phyloP scores from a whole-genome alignment of 2,888 invertebrate species.

The Conomelus anceps region DNA sequence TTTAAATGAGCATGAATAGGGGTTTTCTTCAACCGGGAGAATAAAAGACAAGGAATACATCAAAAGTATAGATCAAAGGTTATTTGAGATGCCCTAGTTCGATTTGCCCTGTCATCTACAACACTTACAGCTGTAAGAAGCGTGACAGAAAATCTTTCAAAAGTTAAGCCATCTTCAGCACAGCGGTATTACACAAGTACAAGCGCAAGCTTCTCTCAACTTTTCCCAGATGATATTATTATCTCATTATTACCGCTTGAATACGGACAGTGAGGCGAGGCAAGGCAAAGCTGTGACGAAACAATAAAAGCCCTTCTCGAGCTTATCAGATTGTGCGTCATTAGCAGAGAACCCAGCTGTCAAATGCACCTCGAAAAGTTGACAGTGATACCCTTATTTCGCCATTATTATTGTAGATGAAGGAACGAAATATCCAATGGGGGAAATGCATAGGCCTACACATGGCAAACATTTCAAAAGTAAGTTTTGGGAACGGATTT shows the following conservation, averaged over 20 bases:
- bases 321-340: neutral
- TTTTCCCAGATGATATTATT: neutral
- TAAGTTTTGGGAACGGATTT: neutral
- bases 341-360: neutral
- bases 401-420: neutral
- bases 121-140: neutral
- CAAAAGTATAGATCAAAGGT: neutral
- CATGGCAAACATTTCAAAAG: neutral
- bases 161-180: neutral
- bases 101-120: neutral
- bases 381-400: neutral
- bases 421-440: neutral
- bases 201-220: neutral
- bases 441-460: neutral
- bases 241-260: neutral
- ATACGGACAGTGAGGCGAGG: neutral
- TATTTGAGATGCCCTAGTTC: neutral
- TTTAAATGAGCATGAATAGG: too few relatives aligned
- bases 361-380: neutral
- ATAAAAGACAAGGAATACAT: neutral
- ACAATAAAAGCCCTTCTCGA: neutral
- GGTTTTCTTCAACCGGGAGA: too few relatives aligned
- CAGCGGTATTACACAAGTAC: neutral
- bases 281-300: neutral
- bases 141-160: neutral